These are phyloP conservation scores for Dasypus novemcinctus DNA, from an alignment of 2,113 vertebrate genomes.

Conservation along the genomic window DNA sequence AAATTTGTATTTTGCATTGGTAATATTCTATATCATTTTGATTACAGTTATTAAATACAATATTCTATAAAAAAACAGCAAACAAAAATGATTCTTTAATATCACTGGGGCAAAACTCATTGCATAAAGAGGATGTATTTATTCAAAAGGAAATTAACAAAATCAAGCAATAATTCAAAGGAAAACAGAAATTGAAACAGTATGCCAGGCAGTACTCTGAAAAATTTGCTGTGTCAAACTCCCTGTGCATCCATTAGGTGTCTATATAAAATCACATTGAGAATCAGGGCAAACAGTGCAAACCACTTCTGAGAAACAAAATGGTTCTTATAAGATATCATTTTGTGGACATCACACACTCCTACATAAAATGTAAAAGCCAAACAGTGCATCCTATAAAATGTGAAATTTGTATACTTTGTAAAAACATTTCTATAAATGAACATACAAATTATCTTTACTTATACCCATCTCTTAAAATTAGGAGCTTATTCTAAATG, in stretches of 20 bases:
- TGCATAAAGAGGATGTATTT: not conserved
- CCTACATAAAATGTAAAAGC: not conserved
- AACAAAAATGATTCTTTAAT: constrained; percentile 54
- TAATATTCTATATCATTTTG: constrained; percentile 55
- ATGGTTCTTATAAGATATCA: not conserved
- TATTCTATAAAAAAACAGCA: constrained; percentile 31
- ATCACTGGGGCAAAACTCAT: constrained; percentile 5
- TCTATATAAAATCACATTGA: not conserved
- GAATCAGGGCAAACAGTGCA: not conserved
- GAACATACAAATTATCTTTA: not conserved
- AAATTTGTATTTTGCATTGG: constrained; percentile 40
- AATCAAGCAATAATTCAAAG: constrained; percentile 51
- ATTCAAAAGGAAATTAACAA: constrained; percentile 65
- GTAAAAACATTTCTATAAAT: not conserved
- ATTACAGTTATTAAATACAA: constrained; percentile 49
- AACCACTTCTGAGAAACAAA: constrained; percentile 39
- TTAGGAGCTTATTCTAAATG: not conserved
- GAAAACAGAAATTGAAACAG: constrained; percentile 33
- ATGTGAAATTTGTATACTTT: not conserved
- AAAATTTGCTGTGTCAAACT: constrained; percentile 4
- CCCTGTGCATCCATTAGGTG: not conserved
- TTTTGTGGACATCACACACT: not conserved
- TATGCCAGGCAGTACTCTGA: constrained; percentile 3
- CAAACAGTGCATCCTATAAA: not conserved
- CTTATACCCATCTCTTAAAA: not conserved